Evolutionary conservation across 2,797 vertebrate species (phyloP).

Genomic region (Silurus aristotelis): DNA sequence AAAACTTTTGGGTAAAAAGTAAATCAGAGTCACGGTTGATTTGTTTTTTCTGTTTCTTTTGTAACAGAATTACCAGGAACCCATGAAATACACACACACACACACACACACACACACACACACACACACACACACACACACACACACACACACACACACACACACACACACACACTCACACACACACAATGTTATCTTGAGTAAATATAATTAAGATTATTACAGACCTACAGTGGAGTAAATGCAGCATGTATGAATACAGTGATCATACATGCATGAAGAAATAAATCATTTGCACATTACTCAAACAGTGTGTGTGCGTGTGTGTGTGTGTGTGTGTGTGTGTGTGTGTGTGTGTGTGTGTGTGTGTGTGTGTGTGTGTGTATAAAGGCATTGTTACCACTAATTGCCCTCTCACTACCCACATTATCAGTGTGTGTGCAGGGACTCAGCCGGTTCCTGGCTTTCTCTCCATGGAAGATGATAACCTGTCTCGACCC

Average conservation of each 20-base stretch:
- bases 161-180: neutral
- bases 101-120: neutral
- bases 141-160: neutral
- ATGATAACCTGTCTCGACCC: slow-evolving; percentile 66
- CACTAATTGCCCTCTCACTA: slow-evolving; percentile 63
- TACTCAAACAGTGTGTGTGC: slow-evolving; percentile 59
- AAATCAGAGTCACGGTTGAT: too few relatives aligned
- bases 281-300: slow-evolving; percentile 21
- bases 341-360: neutral
- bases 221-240: neutral
- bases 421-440: slow-evolving; percentile 67
- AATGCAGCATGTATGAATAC: neutral
- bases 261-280: slow-evolving; percentile 1
- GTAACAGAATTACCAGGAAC: too few relatives aligned
- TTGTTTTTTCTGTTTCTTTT: too few relatives aligned
- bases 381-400: slow-evolving; percentile 61
- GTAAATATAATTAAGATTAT: neutral
- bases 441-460: slow-evolving; percentile 69
- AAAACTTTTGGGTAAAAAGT: too few relatives aligned
- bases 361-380: slow-evolving; percentile 9
- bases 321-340: neutral
- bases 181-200: neutral
- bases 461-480: slow-evolving; percentile 62
- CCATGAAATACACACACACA: neutral
- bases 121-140: neutral